Evolutionary conservation across 2,888 invertebrate genomes (phyloP), one percentile per base, ranked within the genome.

Genomic region (Morpho achilles): DNA sequence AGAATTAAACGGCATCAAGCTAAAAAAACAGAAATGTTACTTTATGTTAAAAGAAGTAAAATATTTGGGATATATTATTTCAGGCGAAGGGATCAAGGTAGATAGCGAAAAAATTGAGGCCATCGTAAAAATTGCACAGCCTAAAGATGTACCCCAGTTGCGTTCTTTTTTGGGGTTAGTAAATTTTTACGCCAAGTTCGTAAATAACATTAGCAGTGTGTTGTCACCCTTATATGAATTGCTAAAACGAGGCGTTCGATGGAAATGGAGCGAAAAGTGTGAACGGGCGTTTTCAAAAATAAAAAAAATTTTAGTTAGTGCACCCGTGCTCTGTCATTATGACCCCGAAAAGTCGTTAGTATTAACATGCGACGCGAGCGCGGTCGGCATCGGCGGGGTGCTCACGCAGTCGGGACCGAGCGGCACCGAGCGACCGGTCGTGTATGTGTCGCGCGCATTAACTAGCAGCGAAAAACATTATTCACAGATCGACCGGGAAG

Each of bases 161-260:
- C 40, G 50, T 10, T 50, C 16, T 4, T 50, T 50, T 40, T 40
- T 41, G 16, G 50, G 41, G 7, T 10, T 50, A 7, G 40, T 50
- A 4, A 40, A 50, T 50, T 50, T 50, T 10, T 50, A 50, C 40
- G 41, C 50, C 1, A 50, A 50, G 39, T 50, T 16, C 23, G 40
- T 50, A 10, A 50, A 16, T n/a, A 50, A 50, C n/a, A 10, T 50
- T n/a, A 50, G 41, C 9, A 10, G 4, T 7, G 3, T 39, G 6
- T 50, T 50, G 40, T n/a, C 50, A 39, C 49, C 49, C 7, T 50
- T 50, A 40, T 50, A 50, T n/a, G n/a, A 50, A 9, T 40, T 50
- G 6, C 16, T 50, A 23, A 47, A 47, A 23, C 16, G 22, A 23
- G 8, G 23, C 8, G 47, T 47, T 6, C 3, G 2, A 7, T 47